Base-by-base conservation (phyloP, 1,140 invertebrate genomes). In the Drosophila pseudoananassae region DNA sequence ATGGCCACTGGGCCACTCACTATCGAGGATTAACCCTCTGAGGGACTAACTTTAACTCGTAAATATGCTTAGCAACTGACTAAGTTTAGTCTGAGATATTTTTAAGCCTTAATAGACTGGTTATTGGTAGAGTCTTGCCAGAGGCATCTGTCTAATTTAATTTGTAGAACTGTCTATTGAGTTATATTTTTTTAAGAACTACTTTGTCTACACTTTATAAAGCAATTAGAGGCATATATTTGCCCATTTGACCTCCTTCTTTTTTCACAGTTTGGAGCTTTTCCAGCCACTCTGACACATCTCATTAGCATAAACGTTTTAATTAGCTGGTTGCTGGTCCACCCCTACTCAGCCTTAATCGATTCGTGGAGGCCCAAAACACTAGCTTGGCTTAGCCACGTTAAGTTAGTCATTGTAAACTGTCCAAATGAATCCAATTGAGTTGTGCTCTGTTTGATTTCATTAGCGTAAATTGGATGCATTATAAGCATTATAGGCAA, bases 251-350 rank as follows among this genome's bases (percentile, higher is more conserved):
- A 33, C 31, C 31, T 33, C 31, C 31, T 33, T 33, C 9, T 29
- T 5, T 29, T 5, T 29, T 7, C 8, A 29, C 27, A 33, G 7
- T 23, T 20, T 20, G 2, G 14, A 50, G 15, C 17, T 46, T n/a
- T 20, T 55, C 25, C 9, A 38, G 14, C 40, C 31, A n/a, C 27
- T 33, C 43, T 66, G 69, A 82, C 78, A 80, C 76, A 36, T 52
- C 52, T 72, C 14, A 88, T 87, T 87, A 72, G 66, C 83, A 87
- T 88, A 88, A 88, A 82, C 57, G 66, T 83, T 89, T 87, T 88
- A 87, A 87, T 87, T 88, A 88, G 71, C 70, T 63, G 38, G 29
- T 20, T 20, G 49, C 57, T 77, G 45, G 27, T 46, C 57, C 59
- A 43, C 25, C 5, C 5, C 6, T 27, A 4, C 17, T 20, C 51